Base-by-base conservation (phyloP, 1,140 invertebrate species). In the Campoletis sonorensis region DNA sequence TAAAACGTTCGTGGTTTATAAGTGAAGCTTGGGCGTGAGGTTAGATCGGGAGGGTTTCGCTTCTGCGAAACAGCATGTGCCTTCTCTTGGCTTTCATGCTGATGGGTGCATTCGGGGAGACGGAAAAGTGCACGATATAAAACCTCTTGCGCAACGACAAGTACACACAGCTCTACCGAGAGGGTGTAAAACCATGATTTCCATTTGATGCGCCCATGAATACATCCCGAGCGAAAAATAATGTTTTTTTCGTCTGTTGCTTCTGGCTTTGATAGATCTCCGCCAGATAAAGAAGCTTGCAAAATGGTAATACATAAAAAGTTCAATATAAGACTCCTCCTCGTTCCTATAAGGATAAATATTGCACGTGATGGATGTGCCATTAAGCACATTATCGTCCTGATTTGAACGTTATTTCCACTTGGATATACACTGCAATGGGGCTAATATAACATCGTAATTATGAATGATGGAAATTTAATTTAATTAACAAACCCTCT, bases 191-290 rank as follows among this genome's bases (percentile, higher is more conserved):
- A 83, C 81, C 84, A 85, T 85, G 84, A 87, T 88, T 88, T 88
- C 84, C 87, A 87, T 87, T 86, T 87, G 87, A 88, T 87, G 77
- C 79, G 72, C 49, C 81, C 81, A 87, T 86, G 85, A 88, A 88
- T 87, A 86, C 85, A 67, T 78, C 64, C 37, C 76, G 30, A 33
- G 51, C 4, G 15, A 54, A 26, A 27, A 4, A 75, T 33, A 54
- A 33, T 33, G 11, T 30, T 30, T 70, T 68, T 70, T 70, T 33
- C 16, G 27, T 45, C 21, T 70, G 16, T 21, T 30, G 67, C 27
- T 33, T 13, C 61, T 26, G 3, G 23, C 61, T 64, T 13, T 64
- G 21, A 26, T 64, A 27, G 61, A 7, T 64, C 61, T 26, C 61
- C 7, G 26, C n/a, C n/a, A 64, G 11, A 64, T 64, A 10, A 21